These are phyloP conservation scores for Battus philenor DNA, from an alignment of 1,140 invertebrate genomes.

Conservation along the genomic window DNA sequence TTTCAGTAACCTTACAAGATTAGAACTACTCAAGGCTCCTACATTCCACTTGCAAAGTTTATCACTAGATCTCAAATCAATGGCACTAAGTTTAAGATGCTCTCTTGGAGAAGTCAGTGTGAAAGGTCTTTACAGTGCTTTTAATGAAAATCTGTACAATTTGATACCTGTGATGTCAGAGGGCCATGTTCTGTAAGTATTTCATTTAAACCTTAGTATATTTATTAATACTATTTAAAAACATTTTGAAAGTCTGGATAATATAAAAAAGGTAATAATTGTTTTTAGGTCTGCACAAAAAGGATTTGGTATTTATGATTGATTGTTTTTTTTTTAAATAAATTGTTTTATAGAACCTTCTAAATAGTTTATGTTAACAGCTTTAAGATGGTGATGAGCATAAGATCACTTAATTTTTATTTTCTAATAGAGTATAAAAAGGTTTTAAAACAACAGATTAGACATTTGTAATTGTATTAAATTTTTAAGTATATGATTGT, in stretches of 20 bases:
- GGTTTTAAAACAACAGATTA: too few species aligned
- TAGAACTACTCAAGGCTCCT: conserved; percentile 55
- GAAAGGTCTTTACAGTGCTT: conserved; percentile 66
- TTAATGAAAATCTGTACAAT: conserved; percentile 69
- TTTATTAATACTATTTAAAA: not conserved
- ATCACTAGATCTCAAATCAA: conserved; percentile 60
- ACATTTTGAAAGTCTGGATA: not conserved
- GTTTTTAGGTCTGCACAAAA: conserved; percentile 27
- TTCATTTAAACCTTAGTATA: not conserved
- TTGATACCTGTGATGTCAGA: conserved; percentile 67
- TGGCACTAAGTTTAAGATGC: conserved; percentile 49
- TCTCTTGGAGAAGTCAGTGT: conserved; percentile 66
- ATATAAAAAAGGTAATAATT: conserved; percentile 5
- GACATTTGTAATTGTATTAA: too few species aligned
- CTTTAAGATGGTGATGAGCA: too few species aligned
- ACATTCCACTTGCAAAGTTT: conserved; percentile 63
- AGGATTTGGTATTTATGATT: conserved; percentile 14
- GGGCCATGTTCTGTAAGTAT: conserved; percentile 65
- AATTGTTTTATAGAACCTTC: too few species aligned
- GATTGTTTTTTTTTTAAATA: too few species aligned
- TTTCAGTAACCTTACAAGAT: conserved; percentile 52
- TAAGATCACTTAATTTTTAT: too few species aligned
- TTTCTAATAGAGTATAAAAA: too few species aligned
- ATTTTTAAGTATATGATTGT: too few species aligned
- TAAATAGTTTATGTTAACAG: too few species aligned